phyloP scores from a whole-genome alignment of 1,140 invertebrate species.

The Cryptotermes secundus region DNA sequence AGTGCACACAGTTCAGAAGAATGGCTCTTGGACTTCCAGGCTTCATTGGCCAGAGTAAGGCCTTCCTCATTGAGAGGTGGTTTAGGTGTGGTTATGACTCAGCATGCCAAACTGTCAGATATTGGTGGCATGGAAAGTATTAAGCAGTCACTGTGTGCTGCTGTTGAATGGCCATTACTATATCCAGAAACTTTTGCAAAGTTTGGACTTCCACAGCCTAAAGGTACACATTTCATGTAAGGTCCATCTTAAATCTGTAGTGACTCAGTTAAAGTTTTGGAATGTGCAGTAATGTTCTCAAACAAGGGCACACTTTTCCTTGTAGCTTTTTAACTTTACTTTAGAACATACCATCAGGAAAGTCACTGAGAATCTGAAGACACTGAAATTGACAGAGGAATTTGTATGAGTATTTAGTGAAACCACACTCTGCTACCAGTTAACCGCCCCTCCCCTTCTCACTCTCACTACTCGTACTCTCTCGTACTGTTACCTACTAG shows the following conservation, averaged over 20 bases:
- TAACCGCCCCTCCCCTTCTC: too few relatives aligned
- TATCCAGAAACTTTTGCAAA: slow-evolving; percentile 59
- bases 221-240: slow-evolving; percentile 47
- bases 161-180: slow-evolving; percentile 64
- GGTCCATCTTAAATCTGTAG: background rate
- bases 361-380: too few relatives aligned
- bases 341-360: too few relatives aligned
- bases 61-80: slow-evolving; percentile 57
- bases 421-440: too few relatives aligned
- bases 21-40: slow-evolving; percentile 40
- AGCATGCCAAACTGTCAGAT: slow-evolving; percentile 54
- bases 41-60: slow-evolving; percentile 45
- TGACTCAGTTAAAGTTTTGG: too few relatives aligned
- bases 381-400: too few relatives aligned
- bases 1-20: background rate
- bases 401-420: too few relatives aligned
- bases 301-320: too few relatives aligned
- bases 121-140: slow-evolving; percentile 66
- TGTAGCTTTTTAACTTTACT: too few relatives aligned
- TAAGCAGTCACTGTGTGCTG: slow-evolving; percentile 61
- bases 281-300: too few relatives aligned
- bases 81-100: slow-evolving; percentile 53
- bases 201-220: slow-evolving; percentile 60
- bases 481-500: too few relatives aligned
- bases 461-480: too few relatives aligned